Base-by-base conservation (phyloP, 2,113 vertebrate genomes). In the Porphyrio hochstetteri region DNA sequence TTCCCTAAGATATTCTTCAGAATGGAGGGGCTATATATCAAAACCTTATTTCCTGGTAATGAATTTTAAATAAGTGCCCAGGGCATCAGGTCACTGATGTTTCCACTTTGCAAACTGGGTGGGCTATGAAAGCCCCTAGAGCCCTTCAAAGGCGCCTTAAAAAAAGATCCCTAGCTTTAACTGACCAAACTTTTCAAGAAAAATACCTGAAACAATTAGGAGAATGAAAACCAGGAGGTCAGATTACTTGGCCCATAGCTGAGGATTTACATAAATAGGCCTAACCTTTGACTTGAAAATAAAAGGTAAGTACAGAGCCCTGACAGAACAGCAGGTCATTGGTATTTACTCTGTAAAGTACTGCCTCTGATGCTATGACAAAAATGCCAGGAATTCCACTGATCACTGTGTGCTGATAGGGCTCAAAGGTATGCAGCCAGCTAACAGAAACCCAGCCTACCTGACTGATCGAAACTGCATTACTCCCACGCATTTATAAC, bases 241-340 rank as follows among this genome's bases (percentile, higher is more conserved):
- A 97, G 93, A 97, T 97, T 97, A 97, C 97, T 98, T 94, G 96
- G 97, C 96, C 96, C 93, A 86, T 96, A 96, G 92, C 89, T 91
- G 93, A 98, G 96, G 98, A 98, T 98, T 98, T 98, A 97, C 98
- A 98, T 98, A 98, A 98, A 98, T 97, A 97, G 96, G 96, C 96
- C 97, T 98, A 98, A 98, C 96, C 97, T 98, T 96, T 98, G 97
- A 94, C 96, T 97, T 91, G 71, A 96, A 97, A 98, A 98, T 97
- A 97, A 98, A 98, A 97, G 97, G 97, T 97, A 97, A 98, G 95
- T 93, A 95, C 92, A 97, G 97, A 97, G 94, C 96, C 96, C 96
- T 95, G 95, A 94, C 96, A 97, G 97, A 97, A 97, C 96, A 93
- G 79, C 96, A 94, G 97, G 97, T 98, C 97, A 97, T 93, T 97